Conservation (phyloP, 2,113 vertebrate genomes). For the Mionectes macconnelli region DNA sequence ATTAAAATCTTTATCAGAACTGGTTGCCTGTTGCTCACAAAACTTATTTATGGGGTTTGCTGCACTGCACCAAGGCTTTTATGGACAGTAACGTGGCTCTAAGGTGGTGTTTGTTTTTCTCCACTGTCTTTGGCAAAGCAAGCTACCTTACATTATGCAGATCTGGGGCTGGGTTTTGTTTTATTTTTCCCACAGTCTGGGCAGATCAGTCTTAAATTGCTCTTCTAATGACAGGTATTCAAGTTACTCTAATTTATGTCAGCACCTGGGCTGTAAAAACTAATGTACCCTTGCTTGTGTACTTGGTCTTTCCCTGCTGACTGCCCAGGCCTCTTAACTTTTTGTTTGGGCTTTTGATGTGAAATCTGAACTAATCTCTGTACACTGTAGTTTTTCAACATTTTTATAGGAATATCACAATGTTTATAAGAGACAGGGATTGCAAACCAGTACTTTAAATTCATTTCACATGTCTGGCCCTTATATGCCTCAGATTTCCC, state of each 20-base stretch:
- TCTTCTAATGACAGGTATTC: conserved; percentile 24
- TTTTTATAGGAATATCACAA: conserved; percentile 14
- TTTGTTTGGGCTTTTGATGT: conserved; percentile 40
- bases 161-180: background rate
- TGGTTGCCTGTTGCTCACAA: background rate
- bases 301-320: background rate
- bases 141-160: background rate
- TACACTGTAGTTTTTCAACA: conserved; percentile 17
- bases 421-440: conserved; percentile 10
- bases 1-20: background rate
- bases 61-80: background rate
- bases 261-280: conserved; percentile 45
- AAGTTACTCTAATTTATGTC: conserved; percentile 18
- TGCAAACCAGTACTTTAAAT: background rate
- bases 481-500: conserved; percentile 5
- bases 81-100: background rate
- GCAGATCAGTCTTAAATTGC: conserved; percentile 20
- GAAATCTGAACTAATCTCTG: conserved; percentile 27
- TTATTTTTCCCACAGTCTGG: conserved; percentile 2
- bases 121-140: background rate
- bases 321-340: background rate
- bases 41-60: background rate
- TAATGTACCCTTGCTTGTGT: background rate
- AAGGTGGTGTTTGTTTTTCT: background rate
- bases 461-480: background rate